Base-by-base conservation (phyloP, 2,888 invertebrate species). In the Sclerodermus sp. region DNA sequence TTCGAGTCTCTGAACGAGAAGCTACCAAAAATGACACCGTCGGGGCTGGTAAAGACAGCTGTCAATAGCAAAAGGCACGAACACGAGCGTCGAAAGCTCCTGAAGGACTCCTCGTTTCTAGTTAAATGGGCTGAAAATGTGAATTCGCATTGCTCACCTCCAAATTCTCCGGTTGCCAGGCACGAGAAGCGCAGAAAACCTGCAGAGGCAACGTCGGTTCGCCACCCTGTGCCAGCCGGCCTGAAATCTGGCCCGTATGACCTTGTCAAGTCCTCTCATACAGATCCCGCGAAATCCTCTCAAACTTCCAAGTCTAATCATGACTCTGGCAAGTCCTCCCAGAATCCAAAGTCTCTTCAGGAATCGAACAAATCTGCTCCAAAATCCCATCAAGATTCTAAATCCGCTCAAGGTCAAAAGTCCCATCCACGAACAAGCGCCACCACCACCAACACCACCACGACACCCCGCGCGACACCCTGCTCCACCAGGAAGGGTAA, bases 11-110 rank as follows among this genome's bases (percentile, higher is more conserved):
- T 58, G 49, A 67, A 53, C 41, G 70, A 69, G 57, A 74, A 70
- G 52, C 49, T 62, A 30, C 58, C 62, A 34, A 73, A 77, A 58
- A 80, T 84, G 82, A 82, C 83, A 39, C 85, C 85, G 10, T 85
- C 85, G 58, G 81, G 81, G 67, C 77, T 86, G 51, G 84, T 85
- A 38, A 87, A 86, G 73, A 86, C 86, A 17, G 85, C 85, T 39
- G 84, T 84, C 38, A 84, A 84, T 69, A 84, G 83, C 67, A 84
- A 85, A 72, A 80, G 82, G 51, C 82, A 82, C 65, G 83, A 84
- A 63, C 78, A 81, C 51, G 83, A 83, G 63, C 78, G 81, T 60
- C 78, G 82, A 60, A 80, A 80, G 62, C 71, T 80, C 53, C 77
- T 82, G 71, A 84, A 83, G 67, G 76, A 77, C 53, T 75, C 74